Percentiles rank a stretch among this genome's conserved stretches.
phyloP scores from a whole-genome alignment of 2,113 vertebrate species.

The Polypterus senegalus region DNA sequence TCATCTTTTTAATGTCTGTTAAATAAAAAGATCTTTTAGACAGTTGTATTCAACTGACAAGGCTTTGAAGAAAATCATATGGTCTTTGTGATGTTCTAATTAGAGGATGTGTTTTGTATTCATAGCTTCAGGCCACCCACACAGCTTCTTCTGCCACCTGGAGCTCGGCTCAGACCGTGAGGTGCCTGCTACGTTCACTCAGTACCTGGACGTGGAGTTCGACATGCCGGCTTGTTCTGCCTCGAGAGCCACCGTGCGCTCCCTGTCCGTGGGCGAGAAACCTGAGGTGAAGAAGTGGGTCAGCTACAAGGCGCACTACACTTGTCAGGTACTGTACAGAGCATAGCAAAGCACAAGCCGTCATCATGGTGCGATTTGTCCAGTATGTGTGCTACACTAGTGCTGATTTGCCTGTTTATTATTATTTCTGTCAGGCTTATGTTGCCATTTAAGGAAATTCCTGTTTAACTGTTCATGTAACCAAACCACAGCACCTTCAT shows the following conservation, averaged over 20 bases:
- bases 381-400: too few species aligned
- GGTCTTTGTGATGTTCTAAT: conserved; percentile 4
- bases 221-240: conserved; percentile 73
- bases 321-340: conserved; percentile 58
- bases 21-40: too few species aligned
- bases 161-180: conserved; percentile 79
- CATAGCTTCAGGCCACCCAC: conserved; percentile 66
- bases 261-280: conserved; percentile 65
- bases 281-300: conserved; percentile 68
- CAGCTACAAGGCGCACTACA: conserved; percentile 74
- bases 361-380: too few species aligned
- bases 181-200: conserved; percentile 63
- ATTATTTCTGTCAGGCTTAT: too few species aligned
- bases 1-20: too few species aligned
- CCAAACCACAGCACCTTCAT: too few species aligned
- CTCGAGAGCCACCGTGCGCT: conserved; percentile 61
- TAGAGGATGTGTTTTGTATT: conserved; percentile 15
- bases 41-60: too few species aligned
- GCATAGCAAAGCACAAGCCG: too few species aligned
- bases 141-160: conserved; percentile 78
- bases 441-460: too few species aligned
- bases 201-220: conserved; percentile 64
- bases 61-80: background rate
- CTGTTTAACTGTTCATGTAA: too few species aligned
- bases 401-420: too few species aligned